phyloP scores from a whole-genome alignment of 2,797 vertebrate genomes.

The Leuciscus waleckii region DNA sequence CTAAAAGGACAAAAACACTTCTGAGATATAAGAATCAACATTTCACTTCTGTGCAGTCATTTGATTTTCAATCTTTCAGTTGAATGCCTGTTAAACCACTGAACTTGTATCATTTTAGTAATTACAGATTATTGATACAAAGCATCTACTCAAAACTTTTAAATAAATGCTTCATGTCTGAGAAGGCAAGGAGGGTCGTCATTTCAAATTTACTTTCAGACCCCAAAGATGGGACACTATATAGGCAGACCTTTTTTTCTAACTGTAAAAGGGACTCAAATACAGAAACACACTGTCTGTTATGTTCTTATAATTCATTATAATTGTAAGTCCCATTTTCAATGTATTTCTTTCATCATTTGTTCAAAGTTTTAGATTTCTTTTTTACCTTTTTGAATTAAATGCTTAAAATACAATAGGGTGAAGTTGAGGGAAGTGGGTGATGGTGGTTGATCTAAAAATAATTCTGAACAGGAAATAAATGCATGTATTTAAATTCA shows the following conservation, averaged over 20 bases:
- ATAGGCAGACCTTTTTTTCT: neutral
- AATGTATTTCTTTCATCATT: neutral
- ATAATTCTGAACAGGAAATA: neutral
- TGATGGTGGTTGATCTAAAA: neutral
- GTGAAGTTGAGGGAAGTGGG: neutral
- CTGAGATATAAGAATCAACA: neutral
- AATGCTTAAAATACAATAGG: neutral
- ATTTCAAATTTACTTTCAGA: neutral
- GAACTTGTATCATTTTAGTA: neutral
- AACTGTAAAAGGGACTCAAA: neutral
- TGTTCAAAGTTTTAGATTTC: neutral
- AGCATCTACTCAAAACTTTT: neutral
- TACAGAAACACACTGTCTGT: neutral
- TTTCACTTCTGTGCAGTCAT: neutral
- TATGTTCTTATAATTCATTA: neutral
- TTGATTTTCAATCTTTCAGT: neutral
- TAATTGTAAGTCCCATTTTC: neutral
- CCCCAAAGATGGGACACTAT: too few relatives aligned
- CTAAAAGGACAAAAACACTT: neutral
- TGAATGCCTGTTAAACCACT: neutral
- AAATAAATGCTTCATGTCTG: neutral
- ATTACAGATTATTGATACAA: neutral
- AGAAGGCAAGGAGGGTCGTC: neutral
- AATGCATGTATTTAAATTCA: neutral
- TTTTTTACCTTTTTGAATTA: neutral